Base-by-base conservation (phyloP, 2,113 vertebrate species). In the Pao palembangensis region DNA sequence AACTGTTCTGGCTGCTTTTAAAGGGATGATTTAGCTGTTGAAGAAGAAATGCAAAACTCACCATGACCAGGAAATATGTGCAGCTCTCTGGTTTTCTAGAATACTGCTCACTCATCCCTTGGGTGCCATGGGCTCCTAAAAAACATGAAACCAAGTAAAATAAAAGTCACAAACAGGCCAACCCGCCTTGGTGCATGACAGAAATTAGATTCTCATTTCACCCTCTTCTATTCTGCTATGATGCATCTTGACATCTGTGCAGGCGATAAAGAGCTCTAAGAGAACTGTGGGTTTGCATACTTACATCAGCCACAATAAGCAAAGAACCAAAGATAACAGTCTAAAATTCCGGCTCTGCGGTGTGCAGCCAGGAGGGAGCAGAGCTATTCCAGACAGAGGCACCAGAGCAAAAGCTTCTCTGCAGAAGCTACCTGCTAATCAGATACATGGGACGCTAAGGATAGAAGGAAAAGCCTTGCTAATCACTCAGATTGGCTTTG, bases 381-480 rank as follows among this genome's bases (percentile, higher is more conserved):
- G 59, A 51, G 51, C 53, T 48, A 1, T 23, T 49, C 53, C 20
- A 59, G 64, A 66, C 64, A 72, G 48, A 55, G 64, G 68, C 64
- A 57, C 54, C 62, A 61, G 68, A 81, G 73, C 80, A 77, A 65
- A 80, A 74, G 75, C 78, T 50, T 71, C 57, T 60, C 63, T 76
- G 52, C 66, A 53, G 67, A 59, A 56, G 72, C 64, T 70, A 48
- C 64, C 85, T 84, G 83, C 89, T 94, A 92, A 94, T 92, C 90
- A 70, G 87, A 80, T 61, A 81, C 86, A 83, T 82, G 84, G 78
- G 90, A 84, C 55, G 79, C 93, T 90, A 94, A 92, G 89, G 91
- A 94, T 94, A 94, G 92, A 91, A 88, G 82, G 84, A 85, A 93
- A 95, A 95, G 91, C 93, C 88, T 53, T 65, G 61, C 78, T 94